Base-by-base conservation (phyloP, 1,140 invertebrate species). In the Drosophila azteca region DNA sequence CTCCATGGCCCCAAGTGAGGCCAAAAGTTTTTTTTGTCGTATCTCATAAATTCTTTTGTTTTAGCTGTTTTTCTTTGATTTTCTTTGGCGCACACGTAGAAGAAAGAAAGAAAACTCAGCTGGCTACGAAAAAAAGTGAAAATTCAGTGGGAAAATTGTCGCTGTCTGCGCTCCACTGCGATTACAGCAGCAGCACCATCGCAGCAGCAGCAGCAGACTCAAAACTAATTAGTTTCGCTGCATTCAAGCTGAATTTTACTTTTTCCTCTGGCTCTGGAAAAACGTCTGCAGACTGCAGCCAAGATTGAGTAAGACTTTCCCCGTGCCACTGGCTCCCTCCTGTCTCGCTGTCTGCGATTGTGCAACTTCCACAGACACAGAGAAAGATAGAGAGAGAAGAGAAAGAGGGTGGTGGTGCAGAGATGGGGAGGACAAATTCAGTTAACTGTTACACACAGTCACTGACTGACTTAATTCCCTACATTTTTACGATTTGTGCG, bases 391-490 rank as follows among this genome's bases (percentile, higher is more conserved):
- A 41, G 39, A 43, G 24, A 48, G 26, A n/a, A 29, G 9, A 53
- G 29, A 46, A 43, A 52, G 52, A 67, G 64, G 29, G 31, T 3
- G 35, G 35, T 4, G 35, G 31, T 11, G 35, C 11, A 13, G 35
- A 13, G 35, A 13, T 39, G 35, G 35, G 31, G 60, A 72, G 77
- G 72, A 77, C 62, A 87, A 82, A 85, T 87, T 82, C 83, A 87
- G 82, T 87, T 87, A 81, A 85, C 73, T 85, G 81, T 81, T 81
- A 82, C 83, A 83, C 76, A 77, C 70, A 76, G 63, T 78, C 69
- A 73, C 75, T 83, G 82, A 69, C 79, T 87, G 82, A 88, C 83
- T 88, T 87, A 87, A 87, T 87, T 88, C 79, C 83, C 84, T 83
- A 88, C 75, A 85, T 85, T 85, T 81, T 66, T 53, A 53, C 64